A percentile compares a stretch with the other conserved stretches of the same genome.
phyloP scores from a whole-genome alignment of 2,888 invertebrate species.

The Mimas tiliae region DNA sequence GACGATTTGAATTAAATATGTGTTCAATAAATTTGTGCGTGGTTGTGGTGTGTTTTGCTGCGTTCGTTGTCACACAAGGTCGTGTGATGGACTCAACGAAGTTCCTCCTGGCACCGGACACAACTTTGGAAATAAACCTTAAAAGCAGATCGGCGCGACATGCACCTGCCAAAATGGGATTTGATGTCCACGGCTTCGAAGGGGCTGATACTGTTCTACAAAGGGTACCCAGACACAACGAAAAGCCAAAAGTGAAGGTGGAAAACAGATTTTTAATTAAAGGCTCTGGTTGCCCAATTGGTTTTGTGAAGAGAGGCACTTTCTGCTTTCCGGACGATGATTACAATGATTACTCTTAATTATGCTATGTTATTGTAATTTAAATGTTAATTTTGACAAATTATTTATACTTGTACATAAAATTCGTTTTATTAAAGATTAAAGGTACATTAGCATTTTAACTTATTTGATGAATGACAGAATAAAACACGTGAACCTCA shows the following conservation, averaged over 20 bases:
- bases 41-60: neutral
- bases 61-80: neutral
- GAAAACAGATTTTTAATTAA: slow-evolving; percentile 5
- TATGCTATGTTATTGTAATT: neutral
- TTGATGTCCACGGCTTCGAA: neutral
- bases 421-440: no score
- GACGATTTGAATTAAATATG: neutral
- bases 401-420: no score
- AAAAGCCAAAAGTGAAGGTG: neutral
- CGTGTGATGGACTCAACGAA: neutral
- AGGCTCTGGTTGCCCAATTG: slow-evolving; percentile 3
- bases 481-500: no score
- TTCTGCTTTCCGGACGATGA: slow-evolving; percentile 20
- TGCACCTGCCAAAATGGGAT: no score
- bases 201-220: neutral
- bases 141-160: neutral
- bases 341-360: neutral
- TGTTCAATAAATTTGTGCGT: neutral
- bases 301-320: neutral
- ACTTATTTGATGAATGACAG: no score
- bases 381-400: neutral
- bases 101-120: neutral
- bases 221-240: neutral
- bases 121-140: neutral
- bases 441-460: no score